Conservation (phyloP, 2,113 vertebrate species). For the Labrus mixtus region DNA sequence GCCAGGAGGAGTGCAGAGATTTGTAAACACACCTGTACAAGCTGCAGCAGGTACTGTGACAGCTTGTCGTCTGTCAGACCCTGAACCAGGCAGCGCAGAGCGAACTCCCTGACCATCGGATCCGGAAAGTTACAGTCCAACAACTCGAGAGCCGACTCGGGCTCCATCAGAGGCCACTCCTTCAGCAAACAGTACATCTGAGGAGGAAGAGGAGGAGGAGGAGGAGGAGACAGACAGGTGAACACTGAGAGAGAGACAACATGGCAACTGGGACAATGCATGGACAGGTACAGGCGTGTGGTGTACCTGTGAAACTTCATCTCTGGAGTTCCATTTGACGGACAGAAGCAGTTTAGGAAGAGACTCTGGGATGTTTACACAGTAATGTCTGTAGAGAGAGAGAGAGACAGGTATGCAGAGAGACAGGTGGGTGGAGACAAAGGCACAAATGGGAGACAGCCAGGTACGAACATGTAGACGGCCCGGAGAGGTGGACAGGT, state of each 20-base stretch:
- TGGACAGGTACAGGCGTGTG: neutral
- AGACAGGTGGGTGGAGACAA: neutral
- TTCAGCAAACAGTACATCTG: slow-evolving; percentile 97
- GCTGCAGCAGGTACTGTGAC: slow-evolving; percentile 96
- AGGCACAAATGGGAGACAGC: neutral
- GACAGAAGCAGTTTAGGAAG: slow-evolving; percentile 95
- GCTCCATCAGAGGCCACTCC: slow-evolving; percentile 95
- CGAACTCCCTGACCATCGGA: slow-evolving; percentile 93
- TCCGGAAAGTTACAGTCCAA: slow-evolving; percentile 97
- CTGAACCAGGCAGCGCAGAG: slow-evolving; percentile 93
- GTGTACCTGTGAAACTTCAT: slow-evolving; percentile 95
- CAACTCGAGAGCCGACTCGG: slow-evolving; percentile 95
- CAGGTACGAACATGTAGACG: too few species aligned
- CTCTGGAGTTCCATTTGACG: slow-evolving; percentile 98
- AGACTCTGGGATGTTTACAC: slow-evolving; percentile 85
- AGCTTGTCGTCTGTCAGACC: slow-evolving; percentile 95
- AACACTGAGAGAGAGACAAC: neutral
- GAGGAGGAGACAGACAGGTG: neutral
- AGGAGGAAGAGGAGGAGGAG: too few species aligned
- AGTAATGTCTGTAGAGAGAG: slow-evolving; percentile 82
- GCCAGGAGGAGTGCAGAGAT: neutral
- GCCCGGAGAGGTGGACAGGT: too few species aligned
- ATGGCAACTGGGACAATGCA: neutral
- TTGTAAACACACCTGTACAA: slow-evolving; percentile 89
- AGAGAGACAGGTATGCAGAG: neutral